A percentile compares a stretch with the other conserved stretches of the same genome.
These are phyloP conservation scores for Cryptophagus acutangulus DNA, from an alignment of 2,888 invertebrate genomes.

Conservation along the genomic window DNA sequence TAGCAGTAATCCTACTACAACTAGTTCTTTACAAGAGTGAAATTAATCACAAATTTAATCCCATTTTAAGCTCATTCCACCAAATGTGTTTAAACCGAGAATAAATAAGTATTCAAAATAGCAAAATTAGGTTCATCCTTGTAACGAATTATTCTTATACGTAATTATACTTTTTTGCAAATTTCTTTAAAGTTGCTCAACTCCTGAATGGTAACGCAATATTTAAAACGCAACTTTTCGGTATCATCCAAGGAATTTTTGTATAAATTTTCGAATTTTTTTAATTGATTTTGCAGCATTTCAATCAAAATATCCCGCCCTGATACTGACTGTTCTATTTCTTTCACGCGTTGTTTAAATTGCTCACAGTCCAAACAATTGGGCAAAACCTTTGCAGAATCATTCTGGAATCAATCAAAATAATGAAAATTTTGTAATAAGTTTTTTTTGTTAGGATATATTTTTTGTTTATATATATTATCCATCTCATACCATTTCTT, in stretches of 20 bases:
- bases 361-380: constrained; percentile 13
- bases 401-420: not conserved
- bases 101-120: not conserved
- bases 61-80: no score
- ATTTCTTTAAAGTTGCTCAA: constrained; percentile 25
- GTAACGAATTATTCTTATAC: not conserved
- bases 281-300: constrained; percentile 31
- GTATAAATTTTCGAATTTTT: constrained; percentile 30
- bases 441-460: no score
- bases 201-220: constrained; percentile 25
- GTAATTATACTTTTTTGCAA: constrained; percentile 21
- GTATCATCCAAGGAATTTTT: constrained; percentile 30
- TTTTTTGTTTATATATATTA: no score
- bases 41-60: no score
- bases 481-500: no score
- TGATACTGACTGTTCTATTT: constrained; percentile 27
- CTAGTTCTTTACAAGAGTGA: no score
- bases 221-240: constrained; percentile 31
- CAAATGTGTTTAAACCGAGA: no score
- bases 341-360: constrained; percentile 19
- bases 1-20: no score
- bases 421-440: not conserved
- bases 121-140: not conserved
- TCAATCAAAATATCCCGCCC: constrained; percentile 31
- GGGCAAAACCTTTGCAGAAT: not conserved